Percentiles rank a stretch among this genome's conserved stretches.
Conservation (phyloP, 2,113 vertebrate species). For the Variabilichromis moorii region DNA sequence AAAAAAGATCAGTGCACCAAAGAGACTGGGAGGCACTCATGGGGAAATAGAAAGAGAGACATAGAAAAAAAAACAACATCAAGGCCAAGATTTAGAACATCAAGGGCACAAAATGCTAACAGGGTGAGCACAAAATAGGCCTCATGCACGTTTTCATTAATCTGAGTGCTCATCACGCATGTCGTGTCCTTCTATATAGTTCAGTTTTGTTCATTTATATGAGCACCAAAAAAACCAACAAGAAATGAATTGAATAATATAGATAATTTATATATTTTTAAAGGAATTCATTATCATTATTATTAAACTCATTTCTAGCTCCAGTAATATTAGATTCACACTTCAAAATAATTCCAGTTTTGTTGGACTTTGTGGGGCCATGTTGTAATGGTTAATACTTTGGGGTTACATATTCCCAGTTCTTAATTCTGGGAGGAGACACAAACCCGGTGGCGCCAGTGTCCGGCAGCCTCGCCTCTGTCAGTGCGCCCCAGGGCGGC, state of each 20-base stretch:
- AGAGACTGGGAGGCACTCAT: background rate
- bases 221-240: background rate
- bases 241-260: background rate
- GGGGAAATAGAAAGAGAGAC: background rate
- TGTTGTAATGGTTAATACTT: background rate
- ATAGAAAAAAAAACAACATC: background rate
- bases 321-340: background rate
- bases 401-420: background rate
- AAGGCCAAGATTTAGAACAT: conserved; percentile 8
- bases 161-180: background rate
- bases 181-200: background rate
- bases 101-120: conserved; percentile 4
- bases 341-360: background rate
- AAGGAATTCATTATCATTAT: background rate
- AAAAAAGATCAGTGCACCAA: background rate
- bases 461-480: background rate
- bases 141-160: background rate
- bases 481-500: accelerated
- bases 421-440: background rate
- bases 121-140: background rate
- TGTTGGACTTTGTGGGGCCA: background rate
- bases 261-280: background rate
- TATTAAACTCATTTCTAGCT: background rate
- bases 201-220: background rate
- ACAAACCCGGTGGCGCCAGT: background rate